Base-by-base conservation (phyloP, 2,113 vertebrate genomes). In the Catharus fuscescens region DNA sequence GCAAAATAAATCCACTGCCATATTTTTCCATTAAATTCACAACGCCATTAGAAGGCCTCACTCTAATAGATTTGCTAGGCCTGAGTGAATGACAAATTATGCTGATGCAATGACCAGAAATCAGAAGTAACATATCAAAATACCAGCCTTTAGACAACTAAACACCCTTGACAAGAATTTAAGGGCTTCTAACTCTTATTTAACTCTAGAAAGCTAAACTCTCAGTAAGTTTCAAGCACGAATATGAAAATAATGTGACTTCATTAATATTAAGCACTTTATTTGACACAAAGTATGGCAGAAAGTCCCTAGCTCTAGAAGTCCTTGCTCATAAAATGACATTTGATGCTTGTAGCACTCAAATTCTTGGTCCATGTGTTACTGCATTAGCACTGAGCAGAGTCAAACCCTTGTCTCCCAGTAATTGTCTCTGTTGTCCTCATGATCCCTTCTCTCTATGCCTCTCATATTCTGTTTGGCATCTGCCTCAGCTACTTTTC, bases 21-120 rank as follows among this genome's bases (percentile, higher is more conserved):
- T 69, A 85, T 65, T 87, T 94, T 86, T 80, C 74, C 90, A 88
- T 93, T 85, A 91, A 72, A 76, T 69, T 76, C 59, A 57, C 38
- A 66, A 91, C 24, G 73, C 52, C 34, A 6, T 34, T 76, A 42
- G 67, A 82, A 80, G 52, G 32, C 23, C 20, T 91, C 34, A 61
- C 26, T 54, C 9, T 28, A 52, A 80, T 10, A 11, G 32, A 70
- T 20, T 42, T 21, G 23, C 18, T 88, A 91, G 32, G 81, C 59
- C 66, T 64, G 74, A 73, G 21, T 70, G 29, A 32, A 11, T 92
- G 87, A 87, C 29, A 90, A 95, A 92, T 87, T 62, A 71, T 28
- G 34, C 54, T 70, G 61, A 73, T 85, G 48, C 24, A 87, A 18
- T 84, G 66, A 72, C 10, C 47, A 90, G 84, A 92, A 89, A 54